phyloP scores from a whole-genome alignment of 2,888 invertebrate genomes.

The Nesidiocoris tenuis region DNA sequence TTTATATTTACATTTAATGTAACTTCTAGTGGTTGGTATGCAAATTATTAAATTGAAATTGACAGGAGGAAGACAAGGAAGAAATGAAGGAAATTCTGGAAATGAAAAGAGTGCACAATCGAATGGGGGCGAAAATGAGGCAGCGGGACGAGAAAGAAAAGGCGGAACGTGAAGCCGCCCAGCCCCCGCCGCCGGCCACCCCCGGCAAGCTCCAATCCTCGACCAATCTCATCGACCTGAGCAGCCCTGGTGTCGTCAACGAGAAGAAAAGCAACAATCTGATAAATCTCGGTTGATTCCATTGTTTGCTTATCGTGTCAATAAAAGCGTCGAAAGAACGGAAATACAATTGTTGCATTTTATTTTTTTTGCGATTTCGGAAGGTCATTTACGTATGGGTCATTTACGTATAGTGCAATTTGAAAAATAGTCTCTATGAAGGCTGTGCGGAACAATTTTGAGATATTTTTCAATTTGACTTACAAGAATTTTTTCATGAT shows the following conservation, averaged over 20 bases:
- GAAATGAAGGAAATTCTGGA: conserved; percentile 91
- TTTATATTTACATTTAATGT: too few species aligned
- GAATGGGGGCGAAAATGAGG: conserved; percentile 70
- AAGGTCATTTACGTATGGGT: too few species aligned
- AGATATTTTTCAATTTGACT: too few species aligned
- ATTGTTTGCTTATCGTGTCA: too few species aligned
- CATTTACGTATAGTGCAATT: too few species aligned
- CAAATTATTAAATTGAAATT: background rate
- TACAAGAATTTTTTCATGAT: too few species aligned
- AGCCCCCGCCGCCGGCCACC: conserved; percentile 13
- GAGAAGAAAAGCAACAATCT: conserved; percentile 33
- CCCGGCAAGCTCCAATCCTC: conserved; percentile 35
- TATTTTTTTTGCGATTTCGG: too few species aligned
- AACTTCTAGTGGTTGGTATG: too few species aligned
- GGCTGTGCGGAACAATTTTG: too few species aligned
- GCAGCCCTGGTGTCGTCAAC: conserved; percentile 30
- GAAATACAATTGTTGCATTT: too few species aligned
- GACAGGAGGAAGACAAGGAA: conserved; percentile 85
- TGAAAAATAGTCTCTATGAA: too few species aligned
- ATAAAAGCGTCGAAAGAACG: too few species aligned
- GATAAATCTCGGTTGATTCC: conserved; percentile 2
- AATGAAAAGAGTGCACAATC: conserved; percentile 82
- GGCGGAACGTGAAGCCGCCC: conserved; percentile 10
- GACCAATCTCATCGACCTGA: conserved; percentile 45
- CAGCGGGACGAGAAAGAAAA: conserved; percentile 44